phyloP scores from a whole-genome alignment of 1,140 invertebrate species.

The Dryas iulia region DNA sequence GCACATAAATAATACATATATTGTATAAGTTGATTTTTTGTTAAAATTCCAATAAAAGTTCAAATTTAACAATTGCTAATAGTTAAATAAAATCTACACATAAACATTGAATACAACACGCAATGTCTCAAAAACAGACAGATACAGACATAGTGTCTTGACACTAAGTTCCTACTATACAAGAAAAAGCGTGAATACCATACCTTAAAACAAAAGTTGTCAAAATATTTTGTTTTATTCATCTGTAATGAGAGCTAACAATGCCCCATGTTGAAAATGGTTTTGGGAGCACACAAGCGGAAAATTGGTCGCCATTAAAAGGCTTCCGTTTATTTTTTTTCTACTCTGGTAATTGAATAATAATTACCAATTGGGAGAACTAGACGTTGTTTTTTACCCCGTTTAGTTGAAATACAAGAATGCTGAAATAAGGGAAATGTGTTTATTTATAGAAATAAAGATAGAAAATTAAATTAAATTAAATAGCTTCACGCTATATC shows the following conservation, averaged over 20 bases:
- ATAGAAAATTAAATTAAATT: no score
- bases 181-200: background rate
- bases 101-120: no score
- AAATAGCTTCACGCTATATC: no score
- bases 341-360: constrained; percentile 67
- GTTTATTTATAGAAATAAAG: no score
- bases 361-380: constrained; percentile 58
- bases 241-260: constrained; percentile 50
- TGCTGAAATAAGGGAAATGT: background rate
- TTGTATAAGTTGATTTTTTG: no score
- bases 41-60: no score
- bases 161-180: no score
- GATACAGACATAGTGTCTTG: no score
- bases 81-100: no score
- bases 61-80: no score
- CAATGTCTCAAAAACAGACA: no score
- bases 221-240: constrained; percentile 30
- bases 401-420: background rate
- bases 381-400: constrained; percentile 7
- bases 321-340: constrained; percentile 54
- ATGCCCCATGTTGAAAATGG: constrained; percentile 53
- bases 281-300: constrained; percentile 50
- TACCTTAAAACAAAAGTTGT: background rate
- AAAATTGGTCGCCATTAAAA: constrained; percentile 70
- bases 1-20: no score